Percentiles rank a stretch among this genome's conserved stretches.
Evolutionary conservation across 2,113 vertebrate genomes (phyloP).

Genomic region (Acrocephalus arundinaceus): DNA sequence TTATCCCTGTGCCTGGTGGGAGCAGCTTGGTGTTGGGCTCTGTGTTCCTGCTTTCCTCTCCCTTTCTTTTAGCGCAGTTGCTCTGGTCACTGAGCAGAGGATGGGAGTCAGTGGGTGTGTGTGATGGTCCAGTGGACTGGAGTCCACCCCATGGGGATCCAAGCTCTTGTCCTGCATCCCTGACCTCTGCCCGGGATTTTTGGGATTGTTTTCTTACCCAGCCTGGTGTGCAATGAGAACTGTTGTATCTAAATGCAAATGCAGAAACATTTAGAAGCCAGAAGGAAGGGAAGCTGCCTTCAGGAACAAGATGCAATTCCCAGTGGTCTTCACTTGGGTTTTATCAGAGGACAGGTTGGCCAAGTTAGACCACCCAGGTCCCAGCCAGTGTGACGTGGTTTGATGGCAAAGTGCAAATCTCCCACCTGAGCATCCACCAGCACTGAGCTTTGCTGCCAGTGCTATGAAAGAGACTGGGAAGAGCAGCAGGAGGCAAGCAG

Average conservation of each 20-base stretch:
- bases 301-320: not conserved
- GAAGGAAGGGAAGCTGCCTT: not conserved
- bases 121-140: not conserved
- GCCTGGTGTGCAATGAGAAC: not conserved
- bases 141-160: not conserved
- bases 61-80: not conserved
- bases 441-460: not conserved
- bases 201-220: not conserved
- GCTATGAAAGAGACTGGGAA: not conserved
- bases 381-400: rapidly evolving
- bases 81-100: not conserved
- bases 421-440: not conserved
- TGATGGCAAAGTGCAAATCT: not conserved
- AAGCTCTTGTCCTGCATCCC: not conserved
- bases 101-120: not conserved
- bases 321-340: not conserved
- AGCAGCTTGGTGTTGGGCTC: not conserved
- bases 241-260: not conserved
- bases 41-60: not conserved
- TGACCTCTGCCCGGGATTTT: not conserved
- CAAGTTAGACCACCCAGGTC: not conserved
- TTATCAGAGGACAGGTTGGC: not conserved
- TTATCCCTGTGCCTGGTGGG: not conserved
- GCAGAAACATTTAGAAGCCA: not conserved
- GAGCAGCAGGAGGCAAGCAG: not conserved